Conservation (phyloP, 2,113 vertebrate species). For the Aegithalos caudatus region DNA sequence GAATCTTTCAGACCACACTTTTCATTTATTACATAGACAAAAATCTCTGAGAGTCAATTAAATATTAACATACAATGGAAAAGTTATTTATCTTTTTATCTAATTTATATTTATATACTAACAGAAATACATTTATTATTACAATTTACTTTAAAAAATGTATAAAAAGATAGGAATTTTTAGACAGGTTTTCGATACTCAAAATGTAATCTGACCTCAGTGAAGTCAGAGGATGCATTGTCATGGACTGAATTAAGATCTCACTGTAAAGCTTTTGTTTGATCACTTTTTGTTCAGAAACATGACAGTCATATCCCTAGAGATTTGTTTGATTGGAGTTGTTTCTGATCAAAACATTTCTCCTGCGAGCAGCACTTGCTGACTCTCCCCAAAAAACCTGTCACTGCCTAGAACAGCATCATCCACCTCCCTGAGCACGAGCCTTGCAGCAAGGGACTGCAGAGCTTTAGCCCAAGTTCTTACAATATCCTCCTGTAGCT, state of each 20-base stretch:
- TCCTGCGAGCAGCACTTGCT: not conserved
- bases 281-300: not conserved
- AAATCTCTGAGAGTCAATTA: not conserved
- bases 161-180: not conserved
- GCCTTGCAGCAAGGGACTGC: not conserved
- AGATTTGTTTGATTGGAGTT: not conserved
- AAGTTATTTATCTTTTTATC: not conserved
- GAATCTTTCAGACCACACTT: not conserved
- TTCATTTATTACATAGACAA: not conserved
- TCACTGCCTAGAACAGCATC: not conserved
- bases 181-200: not conserved
- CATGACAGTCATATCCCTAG: not conserved
- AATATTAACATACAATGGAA: not conserved
- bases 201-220: not conserved
- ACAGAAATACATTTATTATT: constrained; percentile 12
- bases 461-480: not conserved
- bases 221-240: not conserved
- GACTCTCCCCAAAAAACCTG: not conserved
- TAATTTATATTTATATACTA: not conserved
- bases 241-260: not conserved
- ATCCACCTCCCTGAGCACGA: not conserved
- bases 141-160: not conserved
- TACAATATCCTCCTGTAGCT: not conserved
- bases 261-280: not conserved
- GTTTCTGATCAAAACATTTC: not conserved